Evolutionary conservation across 1,140 invertebrate genomes (phyloP).

Genomic region (Triops longicaudatus): DNA sequence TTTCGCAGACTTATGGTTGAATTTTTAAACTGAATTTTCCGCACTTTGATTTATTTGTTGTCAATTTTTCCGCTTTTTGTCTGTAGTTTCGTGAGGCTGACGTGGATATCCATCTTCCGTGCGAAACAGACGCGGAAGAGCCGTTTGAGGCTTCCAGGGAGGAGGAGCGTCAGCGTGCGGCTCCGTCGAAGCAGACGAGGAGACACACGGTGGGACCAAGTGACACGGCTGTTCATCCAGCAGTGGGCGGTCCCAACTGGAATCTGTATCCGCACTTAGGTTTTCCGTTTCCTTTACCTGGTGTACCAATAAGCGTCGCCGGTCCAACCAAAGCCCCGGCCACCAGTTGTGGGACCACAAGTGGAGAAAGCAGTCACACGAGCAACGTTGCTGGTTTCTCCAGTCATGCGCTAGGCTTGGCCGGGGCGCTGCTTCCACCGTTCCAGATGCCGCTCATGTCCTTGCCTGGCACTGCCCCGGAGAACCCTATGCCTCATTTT

Average conservation of each 20-base stretch:
- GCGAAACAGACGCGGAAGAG: constrained; percentile 46
- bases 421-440: constrained; percentile 5
- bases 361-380: not conserved
- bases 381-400: not conserved
- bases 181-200: constrained; percentile 44
- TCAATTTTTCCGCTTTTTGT: constrained; percentile 32
- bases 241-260: not conserved
- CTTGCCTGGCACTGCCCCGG: not conserved
- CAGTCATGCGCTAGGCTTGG: constrained; percentile 3
- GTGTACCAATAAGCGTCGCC: not conserved
- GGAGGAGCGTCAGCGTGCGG: constrained; percentile 33
- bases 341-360: not conserved
- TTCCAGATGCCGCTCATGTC: not conserved
- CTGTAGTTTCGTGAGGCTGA: constrained; percentile 56
- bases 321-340: not conserved
- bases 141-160: constrained; percentile 37
- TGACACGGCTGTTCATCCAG: constrained; percentile 46
- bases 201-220: constrained; percentile 89
- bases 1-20: no score
- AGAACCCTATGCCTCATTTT: constrained; percentile 17
- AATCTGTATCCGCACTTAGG: not conserved
- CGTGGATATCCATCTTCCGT: constrained; percentile 36
- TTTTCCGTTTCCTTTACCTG: not conserved
- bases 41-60: constrained; percentile 16
- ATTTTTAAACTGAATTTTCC: not conserved